A percentile compares a stretch with the other conserved stretches of the same genome.
These are phyloP conservation scores for Drosophila insularis DNA, from an alignment of 1,140 invertebrate genomes.

Conservation along the genomic window DNA sequence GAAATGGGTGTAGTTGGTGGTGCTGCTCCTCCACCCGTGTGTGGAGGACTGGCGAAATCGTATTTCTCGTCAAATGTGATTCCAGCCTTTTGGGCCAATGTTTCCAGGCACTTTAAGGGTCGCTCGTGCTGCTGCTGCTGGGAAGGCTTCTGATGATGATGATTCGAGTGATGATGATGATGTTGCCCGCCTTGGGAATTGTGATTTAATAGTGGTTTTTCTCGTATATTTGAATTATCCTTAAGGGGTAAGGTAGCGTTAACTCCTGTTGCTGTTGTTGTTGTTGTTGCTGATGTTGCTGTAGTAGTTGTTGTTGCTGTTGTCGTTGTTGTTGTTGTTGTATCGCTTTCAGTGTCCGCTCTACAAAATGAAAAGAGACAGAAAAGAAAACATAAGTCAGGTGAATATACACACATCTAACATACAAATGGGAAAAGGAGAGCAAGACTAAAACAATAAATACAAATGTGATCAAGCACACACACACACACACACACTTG, in stretches of 20 bases:
- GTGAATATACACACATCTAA: background rate
- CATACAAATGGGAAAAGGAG: background rate
- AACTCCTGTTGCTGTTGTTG: conserved; percentile 29
- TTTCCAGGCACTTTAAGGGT: conserved; percentile 87
- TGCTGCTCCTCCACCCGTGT: conserved; percentile 69
- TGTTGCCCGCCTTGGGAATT: conserved; percentile 32
- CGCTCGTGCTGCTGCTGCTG: conserved; percentile 68
- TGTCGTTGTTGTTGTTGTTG: conserved; percentile 35
- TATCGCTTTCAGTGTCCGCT: conserved; percentile 74
- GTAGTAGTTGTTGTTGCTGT: conserved; percentile 14
- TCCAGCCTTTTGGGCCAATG: conserved; percentile 86
- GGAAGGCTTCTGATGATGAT: conserved; percentile 39
- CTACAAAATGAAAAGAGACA: conserved; percentile 30
- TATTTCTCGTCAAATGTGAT: conserved; percentile 87
- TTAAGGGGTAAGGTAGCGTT: conserved; percentile 60
- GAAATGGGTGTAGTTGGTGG: background rate
- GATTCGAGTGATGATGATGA: conserved; percentile 32
- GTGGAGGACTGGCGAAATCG: conserved; percentile 84
- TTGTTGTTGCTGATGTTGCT: conserved; percentile 17
- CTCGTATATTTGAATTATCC: conserved; percentile 77
- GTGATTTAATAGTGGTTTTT: conserved; percentile 36
- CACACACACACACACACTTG: conserved; percentile 47
- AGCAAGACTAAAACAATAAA: conserved; percentile 12
- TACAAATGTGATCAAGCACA: conserved; percentile 23
- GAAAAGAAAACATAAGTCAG: conserved; percentile 18